Conservation (phyloP, 2,797 vertebrate genomes). For the Paramormyrops hopkinsi region DNA sequence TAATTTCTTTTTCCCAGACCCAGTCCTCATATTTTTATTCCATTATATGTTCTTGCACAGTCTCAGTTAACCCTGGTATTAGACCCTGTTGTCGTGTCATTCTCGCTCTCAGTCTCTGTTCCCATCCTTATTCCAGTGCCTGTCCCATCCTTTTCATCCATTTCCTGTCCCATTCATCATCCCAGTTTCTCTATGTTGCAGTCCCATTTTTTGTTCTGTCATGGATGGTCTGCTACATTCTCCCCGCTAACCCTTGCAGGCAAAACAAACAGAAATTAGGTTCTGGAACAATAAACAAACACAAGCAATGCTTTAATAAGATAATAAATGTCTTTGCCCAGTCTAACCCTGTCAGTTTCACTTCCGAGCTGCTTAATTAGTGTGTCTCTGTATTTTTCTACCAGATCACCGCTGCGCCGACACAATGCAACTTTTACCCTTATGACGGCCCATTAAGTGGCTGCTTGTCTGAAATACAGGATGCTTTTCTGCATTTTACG, state of each 20-base stretch:
- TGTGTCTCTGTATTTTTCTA: background rate
- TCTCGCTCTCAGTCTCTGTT: background rate
- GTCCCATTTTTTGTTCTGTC: background rate
- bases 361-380: background rate
- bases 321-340: background rate
- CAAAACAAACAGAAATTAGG: background rate
- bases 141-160: background rate
- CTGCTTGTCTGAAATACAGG: conserved; percentile 1
- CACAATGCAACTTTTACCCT: background rate
- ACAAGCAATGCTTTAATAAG: background rate
- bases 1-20: background rate
- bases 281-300: conserved; percentile 11
- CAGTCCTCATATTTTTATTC: background rate
- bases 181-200: background rate
- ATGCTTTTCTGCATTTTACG: background rate
- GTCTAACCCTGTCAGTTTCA: background rate
- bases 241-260: conserved; percentile 12
- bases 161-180: background rate
- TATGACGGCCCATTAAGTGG: background rate
- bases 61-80: background rate
- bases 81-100: background rate
- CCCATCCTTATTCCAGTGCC: background rate
- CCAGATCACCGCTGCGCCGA: background rate
- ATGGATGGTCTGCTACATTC: background rate
- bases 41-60: background rate